Conservation (phyloP, 1,140 invertebrate genomes). For the Gonioctena quinquepunctata region DNA sequence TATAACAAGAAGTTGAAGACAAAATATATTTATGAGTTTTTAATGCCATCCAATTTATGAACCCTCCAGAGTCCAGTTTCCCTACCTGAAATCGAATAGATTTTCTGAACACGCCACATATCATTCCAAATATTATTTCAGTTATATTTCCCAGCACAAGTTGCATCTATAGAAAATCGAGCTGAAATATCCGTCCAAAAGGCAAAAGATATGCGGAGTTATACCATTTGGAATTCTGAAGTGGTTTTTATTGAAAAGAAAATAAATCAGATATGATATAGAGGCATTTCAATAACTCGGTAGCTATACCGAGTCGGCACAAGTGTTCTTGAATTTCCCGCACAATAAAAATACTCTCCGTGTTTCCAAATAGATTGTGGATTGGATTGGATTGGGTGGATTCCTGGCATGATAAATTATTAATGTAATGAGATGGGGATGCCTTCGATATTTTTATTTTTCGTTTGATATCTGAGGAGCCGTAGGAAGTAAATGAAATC, state of each 20-base stretch:
- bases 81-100: not conserved
- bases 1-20: no score
- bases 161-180: conserved; percentile 17
- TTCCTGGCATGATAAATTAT: conserved; percentile 18
- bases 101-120: not conserved
- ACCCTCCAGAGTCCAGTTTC: not conserved
- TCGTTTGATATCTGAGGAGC: not conserved
- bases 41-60: not conserved
- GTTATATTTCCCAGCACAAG: conserved; percentile 10
- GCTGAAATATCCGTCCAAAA: conserved; percentile 10
- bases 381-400: conserved; percentile 7
- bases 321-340: conserved; percentile 20
- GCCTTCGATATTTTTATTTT: not conserved
- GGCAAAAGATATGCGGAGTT: conserved; percentile 21
- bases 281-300: conserved; percentile 23
- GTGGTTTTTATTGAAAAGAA: conserved; percentile 27
- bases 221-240: conserved; percentile 25
- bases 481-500: not conserved
- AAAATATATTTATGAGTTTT: no score
- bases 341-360: conserved; percentile 19
- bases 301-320: not conserved
- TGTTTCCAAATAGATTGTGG: conserved; percentile 18
- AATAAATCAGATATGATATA: conserved; percentile 26
- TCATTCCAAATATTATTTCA: conserved; percentile 13
- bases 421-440: conserved; percentile 21